These are phyloP conservation scores for Menura novaehollandiae DNA, from an alignment of 2,113 vertebrate species.

Conservation along the genomic window DNA sequence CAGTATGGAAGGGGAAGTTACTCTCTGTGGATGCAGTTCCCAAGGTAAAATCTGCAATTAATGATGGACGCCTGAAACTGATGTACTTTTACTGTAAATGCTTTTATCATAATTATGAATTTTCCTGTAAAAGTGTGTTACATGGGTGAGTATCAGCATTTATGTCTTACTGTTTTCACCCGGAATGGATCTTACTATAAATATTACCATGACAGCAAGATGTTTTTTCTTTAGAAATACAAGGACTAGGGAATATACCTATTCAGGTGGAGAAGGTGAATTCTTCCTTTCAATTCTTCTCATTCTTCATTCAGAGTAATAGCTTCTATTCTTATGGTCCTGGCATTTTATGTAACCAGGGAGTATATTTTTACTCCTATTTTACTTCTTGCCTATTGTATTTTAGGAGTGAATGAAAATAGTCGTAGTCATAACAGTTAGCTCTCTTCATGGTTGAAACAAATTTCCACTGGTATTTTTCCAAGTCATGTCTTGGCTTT, in stretches of 20 bases:
- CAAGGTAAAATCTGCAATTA: neutral
- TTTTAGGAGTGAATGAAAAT: too few relatives aligned
- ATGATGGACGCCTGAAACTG: neutral
- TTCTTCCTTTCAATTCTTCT: neutral
- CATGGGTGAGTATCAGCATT: neutral
- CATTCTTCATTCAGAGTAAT: neutral
- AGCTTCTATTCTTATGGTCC: neutral
- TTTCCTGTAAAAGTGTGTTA: neutral
- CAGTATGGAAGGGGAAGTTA: neutral
- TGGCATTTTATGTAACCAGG: neutral
- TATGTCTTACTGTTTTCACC: neutral
- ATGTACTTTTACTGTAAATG: neutral
- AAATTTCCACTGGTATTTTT: neutral
- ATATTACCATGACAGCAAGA: neutral
- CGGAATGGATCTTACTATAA: neutral
- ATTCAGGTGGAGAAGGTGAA: neutral
- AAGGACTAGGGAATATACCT: neutral
- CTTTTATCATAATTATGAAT: neutral
- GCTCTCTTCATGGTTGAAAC: neutral
- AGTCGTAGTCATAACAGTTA: neutral
- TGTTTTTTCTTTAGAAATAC: neutral
- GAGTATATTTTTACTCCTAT: too few relatives aligned
- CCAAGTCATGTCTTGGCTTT: neutral
- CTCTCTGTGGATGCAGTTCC: too few relatives aligned
- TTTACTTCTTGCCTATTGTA: too few relatives aligned